A percentile compares a stretch with the other conserved stretches of the same genome.
phyloP scores from a whole-genome alignment of 2,888 invertebrate genomes.

The Mesoligia furuncula region DNA sequence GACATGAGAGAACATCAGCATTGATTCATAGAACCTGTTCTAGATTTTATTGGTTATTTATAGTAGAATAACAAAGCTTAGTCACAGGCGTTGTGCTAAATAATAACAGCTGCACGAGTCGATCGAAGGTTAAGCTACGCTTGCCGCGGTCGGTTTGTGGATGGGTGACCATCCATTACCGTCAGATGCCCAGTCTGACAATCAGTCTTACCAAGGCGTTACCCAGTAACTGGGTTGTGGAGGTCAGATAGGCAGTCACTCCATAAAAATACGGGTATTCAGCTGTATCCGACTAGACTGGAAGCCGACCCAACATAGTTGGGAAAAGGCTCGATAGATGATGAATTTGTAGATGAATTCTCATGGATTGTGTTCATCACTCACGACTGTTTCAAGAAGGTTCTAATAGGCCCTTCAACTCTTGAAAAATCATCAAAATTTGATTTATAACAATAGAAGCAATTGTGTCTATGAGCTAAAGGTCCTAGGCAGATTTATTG shows the following conservation, averaged over 20 bases:
- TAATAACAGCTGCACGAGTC: not conserved
- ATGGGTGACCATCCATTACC: not conserved
- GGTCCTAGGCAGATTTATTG: not conserved
- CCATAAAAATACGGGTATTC: not conserved
- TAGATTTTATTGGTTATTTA: conserved; percentile 27
- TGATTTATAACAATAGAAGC: no score
- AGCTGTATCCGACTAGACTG: not conserved
- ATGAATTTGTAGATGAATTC: not conserved
- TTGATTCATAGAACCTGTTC: conserved; percentile 20
- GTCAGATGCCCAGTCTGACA: not conserved
- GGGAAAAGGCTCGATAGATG: not conserved
- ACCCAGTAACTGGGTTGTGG: not conserved
- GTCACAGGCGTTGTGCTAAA: conserved; percentile 7
- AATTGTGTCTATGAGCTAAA: no score
- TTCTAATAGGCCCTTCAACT: not conserved
- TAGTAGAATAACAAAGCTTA: conserved; percentile 26
- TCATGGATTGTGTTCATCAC: not conserved
- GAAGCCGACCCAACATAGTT: not conserved
- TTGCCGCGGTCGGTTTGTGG: not conserved
- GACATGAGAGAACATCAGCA: not conserved
- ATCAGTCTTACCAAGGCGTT: not conserved
- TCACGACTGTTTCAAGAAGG: not conserved
- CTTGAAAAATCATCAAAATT: no score
- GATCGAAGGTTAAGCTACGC: not conserved
- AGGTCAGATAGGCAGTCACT: not conserved